Evolutionary conservation across 2,888 invertebrate genomes (phyloP).

Genomic region (Drosophila niveifrons): DNA sequence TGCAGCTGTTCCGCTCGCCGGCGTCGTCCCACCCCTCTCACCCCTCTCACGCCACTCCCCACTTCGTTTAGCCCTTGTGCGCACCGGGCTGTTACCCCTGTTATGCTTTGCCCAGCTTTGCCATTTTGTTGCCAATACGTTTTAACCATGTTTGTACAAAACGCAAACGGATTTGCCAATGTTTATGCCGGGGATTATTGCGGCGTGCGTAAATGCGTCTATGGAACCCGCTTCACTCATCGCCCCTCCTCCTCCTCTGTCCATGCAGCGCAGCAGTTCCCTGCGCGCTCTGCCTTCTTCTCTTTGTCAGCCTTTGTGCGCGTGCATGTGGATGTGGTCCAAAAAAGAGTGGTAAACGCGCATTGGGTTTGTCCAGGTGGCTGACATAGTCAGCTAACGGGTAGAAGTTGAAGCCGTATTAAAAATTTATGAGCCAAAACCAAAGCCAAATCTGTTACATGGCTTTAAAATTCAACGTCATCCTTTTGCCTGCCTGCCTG

Average conservation of each 20-base stretch:
- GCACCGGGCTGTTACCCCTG: conserved; percentile 22
- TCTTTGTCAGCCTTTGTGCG: conserved; percentile 28
- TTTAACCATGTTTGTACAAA: conserved; percentile 80
- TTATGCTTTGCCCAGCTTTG: conserved; percentile 50
- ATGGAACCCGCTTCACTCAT: conserved; percentile 8
- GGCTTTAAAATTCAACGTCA: conserved; percentile 50
- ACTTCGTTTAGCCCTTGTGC: not conserved
- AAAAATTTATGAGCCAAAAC: conserved; percentile 65
- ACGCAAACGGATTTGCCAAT: conserved; percentile 81
- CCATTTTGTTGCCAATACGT: conserved; percentile 80
- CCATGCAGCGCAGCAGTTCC: conserved; percentile 2
- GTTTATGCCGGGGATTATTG: conserved; percentile 79
- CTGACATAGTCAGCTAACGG: conserved; percentile 39
- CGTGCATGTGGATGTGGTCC: conserved; percentile 46
- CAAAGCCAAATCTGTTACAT: conserved; percentile 23
- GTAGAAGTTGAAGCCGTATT: conserved; percentile 56
- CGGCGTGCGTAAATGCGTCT: conserved; percentile 78
- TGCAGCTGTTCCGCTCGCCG: conserved; percentile 55
- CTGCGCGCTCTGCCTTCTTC: conserved; percentile 1
- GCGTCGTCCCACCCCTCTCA: not conserved
- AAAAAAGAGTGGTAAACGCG: conserved; percentile 60
- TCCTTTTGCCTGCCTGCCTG: conserved; percentile 1
- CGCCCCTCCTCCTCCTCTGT: not conserved
- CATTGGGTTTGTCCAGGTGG: conserved; percentile 55
- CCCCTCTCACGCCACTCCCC: not conserved